Base-by-base conservation (phyloP, 2,888 invertebrate genomes). In the Diarsia mendica region DNA sequence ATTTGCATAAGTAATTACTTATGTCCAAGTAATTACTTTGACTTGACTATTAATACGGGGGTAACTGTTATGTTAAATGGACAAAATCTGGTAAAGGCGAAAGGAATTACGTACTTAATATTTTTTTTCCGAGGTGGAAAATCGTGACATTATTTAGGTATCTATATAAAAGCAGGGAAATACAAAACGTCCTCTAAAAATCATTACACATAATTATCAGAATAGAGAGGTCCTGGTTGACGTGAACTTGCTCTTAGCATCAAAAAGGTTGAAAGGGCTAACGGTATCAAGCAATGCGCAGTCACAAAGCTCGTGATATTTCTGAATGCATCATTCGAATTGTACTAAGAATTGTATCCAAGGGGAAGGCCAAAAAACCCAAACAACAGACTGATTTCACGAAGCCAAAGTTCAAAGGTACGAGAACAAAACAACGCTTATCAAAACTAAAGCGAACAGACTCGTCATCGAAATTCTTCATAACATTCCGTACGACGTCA, bases 401-500 rank as follows among this genome's bases (percentile, higher is more conserved):
- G 80, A 79, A 84, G 23, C 15, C 33, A 11, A 39, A 46, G 81
- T 23, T 80, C 77, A 82, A 80, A 76, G 81, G 72, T 73, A 33
- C 0, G 18, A 39, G 6, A 23, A 6, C 39, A 44, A 9, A n/a
- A 23, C 33, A 53, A 0, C n/a, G 48, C 55, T 63, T 67, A 51
- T 80, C 70, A 77, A 33, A 44, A 64, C 23, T 76, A 72, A 76
- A 61, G 55, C 53, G 33, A 70, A 80, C 6, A 13, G 66, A 68
- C n/a, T 68, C 76, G 86, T 88, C 85, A 88, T 74, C 58, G 69
- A 67, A 75, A 82, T 85, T 89, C 84, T 76, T 81, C 77, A 82
- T 66, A 77, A 80, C 79, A 72, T 73, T 79, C 86, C 87, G 85
- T 33, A 18, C 84, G 83, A 86, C 78, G 85, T 88, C 89, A 88